Percentiles rank a stretch among this genome's conserved stretches.
Evolutionary conservation across 2,888 invertebrate species (phyloP).

Genomic region (Elmis aenea): DNA sequence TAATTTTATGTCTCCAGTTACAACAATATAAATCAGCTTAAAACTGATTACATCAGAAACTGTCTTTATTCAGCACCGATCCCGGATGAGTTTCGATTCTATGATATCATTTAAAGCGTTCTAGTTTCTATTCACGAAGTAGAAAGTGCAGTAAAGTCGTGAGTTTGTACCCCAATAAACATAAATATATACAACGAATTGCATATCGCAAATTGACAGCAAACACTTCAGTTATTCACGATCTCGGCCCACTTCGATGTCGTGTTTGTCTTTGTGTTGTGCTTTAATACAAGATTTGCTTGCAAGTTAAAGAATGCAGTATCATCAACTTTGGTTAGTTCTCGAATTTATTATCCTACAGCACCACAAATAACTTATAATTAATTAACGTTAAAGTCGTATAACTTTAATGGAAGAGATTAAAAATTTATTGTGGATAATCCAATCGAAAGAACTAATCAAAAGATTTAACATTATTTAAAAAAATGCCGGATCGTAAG

Average conservation of each 20-base stretch:
- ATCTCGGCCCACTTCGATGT: slow-evolving; percentile 19
- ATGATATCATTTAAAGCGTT: slow-evolving; percentile 15
- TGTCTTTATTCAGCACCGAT: too few species aligned
- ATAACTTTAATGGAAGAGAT: slow-evolving; percentile 14
- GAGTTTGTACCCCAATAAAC: slow-evolving; percentile 22
- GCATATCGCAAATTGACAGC: slow-evolving; percentile 25
- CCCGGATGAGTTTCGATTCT: slow-evolving; percentile 15
- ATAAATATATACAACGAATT: slow-evolving; percentile 23
- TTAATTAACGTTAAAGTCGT: slow-evolving; percentile 15
- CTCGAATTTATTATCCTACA: slow-evolving; percentile 16
- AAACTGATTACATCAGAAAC: too few species aligned
- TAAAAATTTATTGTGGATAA: too few species aligned
- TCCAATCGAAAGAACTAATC: too few species aligned
- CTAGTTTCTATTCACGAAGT: slow-evolving; percentile 23
- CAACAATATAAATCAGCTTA: too few species aligned
- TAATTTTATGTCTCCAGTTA: too few species aligned
- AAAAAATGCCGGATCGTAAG: too few species aligned
- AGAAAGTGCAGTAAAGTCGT: slow-evolving; percentile 24
- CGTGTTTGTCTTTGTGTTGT: slow-evolving; percentile 6
- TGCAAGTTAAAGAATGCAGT: slow-evolving; percentile 18
- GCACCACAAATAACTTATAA: slow-evolving; percentile 18
- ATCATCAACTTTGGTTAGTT: slow-evolving; percentile 20
- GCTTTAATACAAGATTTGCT: slow-evolving; percentile 16
- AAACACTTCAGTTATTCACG: slow-evolving; percentile 24
- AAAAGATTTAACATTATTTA: too few species aligned